Evolutionary conservation across 2,113 vertebrate species (phyloP).

Genomic region (Hoplias malabaricus): DNA sequence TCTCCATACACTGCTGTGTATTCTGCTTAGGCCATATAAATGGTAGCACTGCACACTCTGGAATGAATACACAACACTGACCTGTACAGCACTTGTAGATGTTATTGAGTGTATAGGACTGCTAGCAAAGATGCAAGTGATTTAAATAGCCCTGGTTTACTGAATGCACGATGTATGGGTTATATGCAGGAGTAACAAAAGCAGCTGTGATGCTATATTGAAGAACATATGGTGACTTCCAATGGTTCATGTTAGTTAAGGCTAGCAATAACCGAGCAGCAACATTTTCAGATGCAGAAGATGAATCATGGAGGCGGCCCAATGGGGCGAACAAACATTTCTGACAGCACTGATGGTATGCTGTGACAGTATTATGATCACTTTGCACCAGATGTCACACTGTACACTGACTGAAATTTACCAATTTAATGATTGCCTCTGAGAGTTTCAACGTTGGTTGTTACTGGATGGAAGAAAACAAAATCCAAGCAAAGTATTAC

Average conservation of each 20-base stretch:
- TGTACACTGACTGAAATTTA: not conserved
- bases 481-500: too few relatives aligned
- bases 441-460: not conserved
- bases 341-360: slow-evolving; percentile 6
- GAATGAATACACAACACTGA: not conserved
- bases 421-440: not conserved
- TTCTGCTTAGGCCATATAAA: slow-evolving; percentile 11
- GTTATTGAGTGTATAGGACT: not conserved
- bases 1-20: not conserved
- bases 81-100: not conserved
- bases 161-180: not conserved
- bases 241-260: not conserved
- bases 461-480: too few relatives aligned
- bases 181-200: slow-evolving; percentile 24
- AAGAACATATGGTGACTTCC: slow-evolving; percentile 13
- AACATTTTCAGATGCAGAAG: not conserved
- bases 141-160: not conserved
- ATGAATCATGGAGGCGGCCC: not conserved
- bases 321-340: slow-evolving; percentile 4
- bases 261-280: not conserved
- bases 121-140: not conserved
- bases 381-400: slow-evolving; percentile 18
- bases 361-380: not conserved
- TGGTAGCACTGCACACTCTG: not conserved
- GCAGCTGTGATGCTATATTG: slow-evolving; percentile 10